Percentiles rank a stretch among this genome's conserved stretches.
Evolutionary conservation across 2,113 vertebrate species (phyloP).

Genomic region (Gymnarchus niloticus): DNA sequence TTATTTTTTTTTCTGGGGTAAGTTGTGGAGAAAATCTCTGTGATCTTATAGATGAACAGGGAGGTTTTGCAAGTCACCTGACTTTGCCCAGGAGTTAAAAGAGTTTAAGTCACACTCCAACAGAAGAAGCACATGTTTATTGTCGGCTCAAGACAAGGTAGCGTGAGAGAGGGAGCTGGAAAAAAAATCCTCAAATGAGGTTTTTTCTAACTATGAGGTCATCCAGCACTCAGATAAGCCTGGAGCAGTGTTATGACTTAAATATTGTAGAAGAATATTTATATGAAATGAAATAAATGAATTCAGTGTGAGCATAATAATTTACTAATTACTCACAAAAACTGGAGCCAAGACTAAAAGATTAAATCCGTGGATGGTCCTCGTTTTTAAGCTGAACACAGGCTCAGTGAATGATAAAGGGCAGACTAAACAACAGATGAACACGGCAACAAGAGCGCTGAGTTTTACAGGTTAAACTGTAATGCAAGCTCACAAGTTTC

Average conservation of each 20-base stretch:
- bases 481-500: neutral
- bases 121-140: slow-evolving; percentile 1
- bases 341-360: neutral
- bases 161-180: neutral
- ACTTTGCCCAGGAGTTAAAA: slow-evolving; percentile 42
- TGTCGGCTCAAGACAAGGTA: neutral
- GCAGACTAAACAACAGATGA: neutral
- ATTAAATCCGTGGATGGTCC: neutral
- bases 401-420: neutral
- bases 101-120: slow-evolving; percentile 11
- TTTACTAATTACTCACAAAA: slow-evolving; percentile 15
- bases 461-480: neutral
- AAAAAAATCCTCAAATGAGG: neutral
- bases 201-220: neutral
- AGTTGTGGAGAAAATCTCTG: slow-evolving; percentile 42
- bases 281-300: neutral
- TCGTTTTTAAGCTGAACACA: neutral
- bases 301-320: slow-evolving; percentile 1
- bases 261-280: neutral
- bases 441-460: neutral
- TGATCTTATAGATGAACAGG: slow-evolving; percentile 42
- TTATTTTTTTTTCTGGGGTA: slow-evolving; percentile 50
- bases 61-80: slow-evolving; percentile 34
- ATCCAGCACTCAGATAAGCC: neutral
- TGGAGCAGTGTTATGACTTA: neutral